Conservation (phyloP, 2,113 vertebrate species). For the Sprattus sprattus region DNA sequence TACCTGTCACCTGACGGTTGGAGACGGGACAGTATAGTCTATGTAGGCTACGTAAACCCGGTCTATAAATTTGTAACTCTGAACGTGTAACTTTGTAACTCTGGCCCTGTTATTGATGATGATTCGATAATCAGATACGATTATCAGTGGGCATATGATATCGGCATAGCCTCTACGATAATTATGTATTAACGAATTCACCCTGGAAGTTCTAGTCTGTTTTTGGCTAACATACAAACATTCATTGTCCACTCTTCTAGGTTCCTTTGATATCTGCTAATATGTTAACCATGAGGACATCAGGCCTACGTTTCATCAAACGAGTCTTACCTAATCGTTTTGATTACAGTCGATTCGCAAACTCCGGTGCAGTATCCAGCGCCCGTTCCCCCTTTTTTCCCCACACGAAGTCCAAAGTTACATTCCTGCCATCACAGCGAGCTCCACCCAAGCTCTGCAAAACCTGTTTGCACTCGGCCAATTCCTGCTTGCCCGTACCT, state of each 20-base stretch:
- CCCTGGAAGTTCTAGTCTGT: not conserved
- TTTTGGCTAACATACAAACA: not conserved
- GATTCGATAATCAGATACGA: not conserved
- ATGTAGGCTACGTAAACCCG: not conserved
- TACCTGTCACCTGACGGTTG: not conserved
- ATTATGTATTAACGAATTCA: not conserved
- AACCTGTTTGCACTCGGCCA: conserved; percentile 46
- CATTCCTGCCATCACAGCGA: conserved; percentile 46
- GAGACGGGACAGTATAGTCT: not conserved
- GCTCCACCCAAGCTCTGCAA: conserved; percentile 50
- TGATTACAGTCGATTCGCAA: conserved; percentile 24
- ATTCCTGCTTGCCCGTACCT: conserved; percentile 27
- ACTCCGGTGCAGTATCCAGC: not conserved
- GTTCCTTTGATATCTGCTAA: not conserved
- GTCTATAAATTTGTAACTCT: too few relatives aligned
- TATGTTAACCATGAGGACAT: not conserved
- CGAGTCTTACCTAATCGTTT: conserved; percentile 43
- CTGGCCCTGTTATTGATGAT: not conserved
- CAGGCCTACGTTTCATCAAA: not conserved
- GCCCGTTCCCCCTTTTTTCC: conserved; percentile 3
- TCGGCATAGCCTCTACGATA: not conserved
- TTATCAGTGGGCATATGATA: not conserved
- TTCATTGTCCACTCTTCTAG: not conserved
- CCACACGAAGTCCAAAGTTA: conserved; percentile 18
- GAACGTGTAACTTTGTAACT: not conserved